Evolutionary conservation across 2,113 vertebrate species (phyloP).

Genomic region (Himantopus leucocephalus): DNA sequence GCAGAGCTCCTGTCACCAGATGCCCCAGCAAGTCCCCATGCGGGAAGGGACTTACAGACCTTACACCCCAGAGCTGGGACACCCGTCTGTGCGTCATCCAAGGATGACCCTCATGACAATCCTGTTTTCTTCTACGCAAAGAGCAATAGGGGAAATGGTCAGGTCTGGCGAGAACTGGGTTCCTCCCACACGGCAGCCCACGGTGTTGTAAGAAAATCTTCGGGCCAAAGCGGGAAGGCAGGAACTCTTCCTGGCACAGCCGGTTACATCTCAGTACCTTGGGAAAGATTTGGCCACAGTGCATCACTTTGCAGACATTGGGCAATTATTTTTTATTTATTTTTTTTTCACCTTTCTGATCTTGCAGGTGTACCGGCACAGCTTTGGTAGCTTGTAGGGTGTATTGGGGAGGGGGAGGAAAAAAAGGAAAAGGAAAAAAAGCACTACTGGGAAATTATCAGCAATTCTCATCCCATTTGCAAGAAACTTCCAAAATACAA

Average conservation of each 20-base stretch:
- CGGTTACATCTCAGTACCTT: background rate
- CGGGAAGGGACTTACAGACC: background rate
- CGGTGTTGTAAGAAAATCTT: background rate
- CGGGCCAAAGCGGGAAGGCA: background rate
- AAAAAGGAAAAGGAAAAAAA: no score
- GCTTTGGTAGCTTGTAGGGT: background rate
- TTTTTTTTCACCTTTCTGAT: background rate
- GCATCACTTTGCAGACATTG: background rate
- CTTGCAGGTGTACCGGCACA: background rate
- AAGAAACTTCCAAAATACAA: background rate
- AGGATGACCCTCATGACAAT: background rate
- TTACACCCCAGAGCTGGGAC: background rate
- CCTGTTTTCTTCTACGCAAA: background rate
- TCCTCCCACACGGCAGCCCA: background rate
- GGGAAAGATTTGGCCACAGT: background rate
- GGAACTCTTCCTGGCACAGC: background rate
- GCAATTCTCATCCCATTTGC: background rate
- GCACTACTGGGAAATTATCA: background rate
- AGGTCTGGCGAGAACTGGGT: background rate
- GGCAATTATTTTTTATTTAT: background rate
- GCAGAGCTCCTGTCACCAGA: background rate
- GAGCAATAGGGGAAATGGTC: background rate
- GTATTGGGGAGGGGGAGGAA: fast-evolving
- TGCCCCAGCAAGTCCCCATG: background rate
- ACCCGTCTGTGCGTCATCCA: fast-evolving